phyloP scores from a whole-genome alignment of 2,888 invertebrate genomes.

The Ditylenchus weischeri region DNA sequence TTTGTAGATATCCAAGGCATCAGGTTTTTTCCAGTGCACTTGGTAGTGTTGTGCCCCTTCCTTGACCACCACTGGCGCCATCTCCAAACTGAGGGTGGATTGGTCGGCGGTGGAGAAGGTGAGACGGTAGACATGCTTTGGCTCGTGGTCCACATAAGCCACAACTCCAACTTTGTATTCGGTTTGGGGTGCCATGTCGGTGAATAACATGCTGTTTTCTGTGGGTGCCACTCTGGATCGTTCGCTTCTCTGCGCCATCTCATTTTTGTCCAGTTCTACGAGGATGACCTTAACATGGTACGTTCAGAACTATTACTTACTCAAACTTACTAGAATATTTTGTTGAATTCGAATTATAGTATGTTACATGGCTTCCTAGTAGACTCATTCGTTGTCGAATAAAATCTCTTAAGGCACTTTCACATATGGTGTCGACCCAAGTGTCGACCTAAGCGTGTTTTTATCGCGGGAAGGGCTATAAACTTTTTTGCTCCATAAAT shows the following conservation, averaged over 20 bases:
- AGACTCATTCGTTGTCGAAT: too few species aligned
- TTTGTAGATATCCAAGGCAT: constrained; percentile 34
- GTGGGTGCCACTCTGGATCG: constrained; percentile 50
- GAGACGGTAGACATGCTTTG: constrained; percentile 49
- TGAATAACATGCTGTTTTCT: constrained; percentile 44
- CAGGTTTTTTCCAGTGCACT: constrained; percentile 54
- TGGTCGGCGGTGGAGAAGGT: constrained; percentile 43
- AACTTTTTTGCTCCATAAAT: too few species aligned
- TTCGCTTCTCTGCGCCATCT: constrained; percentile 36
- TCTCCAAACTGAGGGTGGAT: constrained; percentile 28
- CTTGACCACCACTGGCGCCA: constrained; percentile 39
- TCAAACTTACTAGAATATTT: too few species aligned
- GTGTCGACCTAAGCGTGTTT: too few species aligned
- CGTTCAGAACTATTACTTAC: too few species aligned
- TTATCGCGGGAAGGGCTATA: too few species aligned
- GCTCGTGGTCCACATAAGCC: constrained; percentile 57
- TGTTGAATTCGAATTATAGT: too few species aligned
- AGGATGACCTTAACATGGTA: constrained; percentile 34
- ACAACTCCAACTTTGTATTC: constrained; percentile 57
- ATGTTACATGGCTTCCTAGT: too few species aligned
- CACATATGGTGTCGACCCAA: too few species aligned
- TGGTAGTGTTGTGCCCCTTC: constrained; percentile 42
- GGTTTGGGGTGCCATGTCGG: constrained; percentile 52
- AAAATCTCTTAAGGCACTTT: too few species aligned
- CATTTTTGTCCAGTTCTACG: constrained; percentile 30